Evolutionary conservation across 2,797 vertebrate genomes (phyloP).

Genomic region (Onychomys arenicola): DNA sequence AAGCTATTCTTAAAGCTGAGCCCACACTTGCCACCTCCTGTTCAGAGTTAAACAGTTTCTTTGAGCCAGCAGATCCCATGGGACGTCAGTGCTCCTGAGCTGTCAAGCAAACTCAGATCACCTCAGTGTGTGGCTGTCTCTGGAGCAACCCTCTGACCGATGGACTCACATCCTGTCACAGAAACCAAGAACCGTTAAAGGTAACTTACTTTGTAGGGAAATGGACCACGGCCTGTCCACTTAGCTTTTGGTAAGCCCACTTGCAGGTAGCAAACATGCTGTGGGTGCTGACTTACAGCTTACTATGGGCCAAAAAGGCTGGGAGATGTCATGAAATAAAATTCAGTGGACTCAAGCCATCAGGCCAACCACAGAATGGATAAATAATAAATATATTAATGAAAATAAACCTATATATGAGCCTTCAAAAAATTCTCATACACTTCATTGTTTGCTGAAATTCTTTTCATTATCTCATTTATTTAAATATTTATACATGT

Average conservation of each 20-base stretch:
- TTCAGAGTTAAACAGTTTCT: neutral
- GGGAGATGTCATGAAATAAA: neutral
- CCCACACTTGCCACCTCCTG: neutral
- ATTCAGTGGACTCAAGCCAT: neutral
- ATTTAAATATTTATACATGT: conserved; percentile 19
- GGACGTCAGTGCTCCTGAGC: neutral
- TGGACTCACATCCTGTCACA: neutral
- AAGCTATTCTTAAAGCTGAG: neutral
- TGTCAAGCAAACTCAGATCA: neutral
- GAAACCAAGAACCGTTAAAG: neutral
- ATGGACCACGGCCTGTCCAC: neutral
- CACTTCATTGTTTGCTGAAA: neutral
- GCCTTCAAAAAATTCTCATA: neutral
- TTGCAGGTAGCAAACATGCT: neutral
- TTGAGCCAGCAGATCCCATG: neutral
- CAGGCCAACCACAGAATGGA: neutral
- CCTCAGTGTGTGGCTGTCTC: neutral
- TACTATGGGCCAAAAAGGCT: neutral
- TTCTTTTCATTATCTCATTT: conserved; percentile 20
- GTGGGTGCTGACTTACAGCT: neutral
- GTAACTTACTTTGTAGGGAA: neutral
- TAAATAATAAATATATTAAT: neutral
- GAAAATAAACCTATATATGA: neutral
- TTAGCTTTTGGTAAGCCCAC: neutral
- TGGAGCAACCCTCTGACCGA: neutral